These are phyloP conservation scores for Iselma pallidipennis DNA, from an alignment of 2,888 invertebrate genomes.

Conservation along the genomic window DNA sequence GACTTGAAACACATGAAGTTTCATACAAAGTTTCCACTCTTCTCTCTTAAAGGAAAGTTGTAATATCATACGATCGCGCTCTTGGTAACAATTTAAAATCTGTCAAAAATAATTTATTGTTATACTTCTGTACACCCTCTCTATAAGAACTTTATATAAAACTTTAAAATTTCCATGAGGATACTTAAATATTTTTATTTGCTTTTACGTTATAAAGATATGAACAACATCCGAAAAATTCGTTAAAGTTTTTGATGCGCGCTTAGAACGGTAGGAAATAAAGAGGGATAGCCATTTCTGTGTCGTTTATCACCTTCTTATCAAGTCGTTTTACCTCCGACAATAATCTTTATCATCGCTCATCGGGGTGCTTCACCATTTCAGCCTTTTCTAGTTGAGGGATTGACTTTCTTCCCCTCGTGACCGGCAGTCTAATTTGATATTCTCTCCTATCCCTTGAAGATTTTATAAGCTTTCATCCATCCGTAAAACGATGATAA, in stretches of 20 bases:
- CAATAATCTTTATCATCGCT: constrained; percentile 34
- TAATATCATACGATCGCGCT: constrained; percentile 17
- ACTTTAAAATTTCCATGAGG: constrained; percentile 23
- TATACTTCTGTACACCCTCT: constrained; percentile 4
- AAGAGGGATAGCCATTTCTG: constrained; percentile 22
- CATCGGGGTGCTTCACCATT: constrained; percentile 26
- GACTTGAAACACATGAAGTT: constrained; percentile 21
- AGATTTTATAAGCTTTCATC: constrained; percentile 15
- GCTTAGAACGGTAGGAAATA: constrained; percentile 9
- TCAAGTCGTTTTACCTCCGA: constrained; percentile 31
- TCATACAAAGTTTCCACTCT: not conserved
- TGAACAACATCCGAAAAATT: constrained; percentile 21
- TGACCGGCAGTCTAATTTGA: constrained; percentile 29
- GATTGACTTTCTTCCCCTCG: constrained; percentile 20
- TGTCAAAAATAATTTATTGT: constrained; percentile 27
- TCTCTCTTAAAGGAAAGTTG: constrained; percentile 10
- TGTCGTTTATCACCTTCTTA: constrained; percentile 34
- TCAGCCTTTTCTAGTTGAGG: constrained; percentile 14
- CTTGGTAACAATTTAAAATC: constrained; percentile 25
- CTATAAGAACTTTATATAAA: constrained; percentile 10
- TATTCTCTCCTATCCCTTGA: constrained; percentile 10
- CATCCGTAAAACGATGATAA: constrained; percentile 2
- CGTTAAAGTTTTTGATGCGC: constrained; percentile 18
- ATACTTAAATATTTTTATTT: constrained; percentile 25
- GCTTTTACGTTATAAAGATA: constrained; percentile 20